Conservation (phyloP, 1,140 invertebrate genomes). For the Lutraria rhynchaena region DNA sequence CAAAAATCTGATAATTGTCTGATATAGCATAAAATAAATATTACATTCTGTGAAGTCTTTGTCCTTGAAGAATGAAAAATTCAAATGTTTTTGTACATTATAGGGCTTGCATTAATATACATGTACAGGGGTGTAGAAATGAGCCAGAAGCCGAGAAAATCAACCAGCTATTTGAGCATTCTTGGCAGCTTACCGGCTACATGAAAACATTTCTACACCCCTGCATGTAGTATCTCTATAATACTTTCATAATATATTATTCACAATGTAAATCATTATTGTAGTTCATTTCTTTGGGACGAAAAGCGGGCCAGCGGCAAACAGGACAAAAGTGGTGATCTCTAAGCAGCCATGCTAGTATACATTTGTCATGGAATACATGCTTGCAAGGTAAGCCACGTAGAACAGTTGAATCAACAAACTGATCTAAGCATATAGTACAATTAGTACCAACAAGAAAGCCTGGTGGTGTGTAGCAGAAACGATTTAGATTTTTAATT, state of each 20-base stretch:
- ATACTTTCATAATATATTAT: conserved; percentile 12
- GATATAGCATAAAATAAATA: too few relatives aligned
- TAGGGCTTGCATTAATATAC: too few relatives aligned
- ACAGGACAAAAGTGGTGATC: conserved; percentile 85
- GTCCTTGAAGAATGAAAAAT: too few relatives aligned
- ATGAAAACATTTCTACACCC: too few relatives aligned
- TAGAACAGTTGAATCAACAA: conserved; percentile 77
- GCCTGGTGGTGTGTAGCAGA: conserved; percentile 57
- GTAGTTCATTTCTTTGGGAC: conserved; percentile 67
- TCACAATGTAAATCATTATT: conserved; percentile 24
- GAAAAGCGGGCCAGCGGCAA: conserved; percentile 85
- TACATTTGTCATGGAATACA: conserved; percentile 84
- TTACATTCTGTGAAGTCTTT: too few relatives aligned
- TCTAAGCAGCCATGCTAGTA: conserved; percentile 83
- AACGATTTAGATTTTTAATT: conserved; percentile 28
- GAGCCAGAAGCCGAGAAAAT: too few relatives aligned
- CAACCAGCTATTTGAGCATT: too few relatives aligned
- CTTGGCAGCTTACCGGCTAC: too few relatives aligned
- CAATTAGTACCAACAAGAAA: conserved; percentile 80
- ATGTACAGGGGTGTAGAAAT: too few relatives aligned
- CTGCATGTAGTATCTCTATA: too few relatives aligned
- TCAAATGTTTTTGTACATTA: too few relatives aligned
- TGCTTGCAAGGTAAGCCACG: conserved; percentile 85
- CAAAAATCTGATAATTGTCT: too few relatives aligned
- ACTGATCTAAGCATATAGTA: conserved; percentile 85